Percentiles rank a stretch among this genome's conserved stretches.
Evolutionary conservation across 1,140 invertebrate species (phyloP).

Genomic region (Notospermus geniculatus): DNA sequence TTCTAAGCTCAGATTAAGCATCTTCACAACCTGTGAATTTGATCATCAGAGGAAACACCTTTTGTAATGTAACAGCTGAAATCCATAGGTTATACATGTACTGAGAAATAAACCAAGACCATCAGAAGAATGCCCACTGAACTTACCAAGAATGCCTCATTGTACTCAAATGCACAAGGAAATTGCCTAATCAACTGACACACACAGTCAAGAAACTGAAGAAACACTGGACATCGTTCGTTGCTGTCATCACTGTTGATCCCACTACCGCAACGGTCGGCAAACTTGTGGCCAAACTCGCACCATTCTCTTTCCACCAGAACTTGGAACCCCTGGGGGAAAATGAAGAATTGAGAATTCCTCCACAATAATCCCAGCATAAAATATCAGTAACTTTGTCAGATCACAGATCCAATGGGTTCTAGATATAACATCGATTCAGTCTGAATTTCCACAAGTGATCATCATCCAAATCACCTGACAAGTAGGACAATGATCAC

Average conservation of each 20-base stretch:
- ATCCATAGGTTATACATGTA: no score
- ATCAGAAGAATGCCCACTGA: no score
- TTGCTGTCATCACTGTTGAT: slow-evolving; percentile 80
- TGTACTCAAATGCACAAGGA: slow-evolving; percentile 93
- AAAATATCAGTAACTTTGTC: neutral
- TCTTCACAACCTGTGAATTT: no score
- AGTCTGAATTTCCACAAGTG: neutral
- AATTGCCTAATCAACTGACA: slow-evolving; percentile 88
- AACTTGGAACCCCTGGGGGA: slow-evolving; percentile 79
- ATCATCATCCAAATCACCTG: neutral
- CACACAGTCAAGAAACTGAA: slow-evolving; percentile 96
- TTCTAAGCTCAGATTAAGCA: no score
- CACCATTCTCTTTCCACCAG: slow-evolving; percentile 93
- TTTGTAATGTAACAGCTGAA: no score
- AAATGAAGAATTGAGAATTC: slow-evolving; percentile 6
- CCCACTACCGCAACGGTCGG: slow-evolving; percentile 86
- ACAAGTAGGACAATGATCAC: slow-evolving; percentile 1
- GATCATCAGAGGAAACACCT: no score
- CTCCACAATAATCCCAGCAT: neutral
- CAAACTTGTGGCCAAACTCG: slow-evolving; percentile 96
- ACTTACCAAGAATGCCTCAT: slow-evolving; percentile 83
- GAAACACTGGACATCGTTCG: slow-evolving; percentile 92
- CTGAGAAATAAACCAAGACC: no score
- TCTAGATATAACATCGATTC: neutral
- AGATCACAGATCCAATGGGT: no score